Conservation (phyloP, 1,140 invertebrate genomes). For the Gonioctena quinquepunctata region DNA sequence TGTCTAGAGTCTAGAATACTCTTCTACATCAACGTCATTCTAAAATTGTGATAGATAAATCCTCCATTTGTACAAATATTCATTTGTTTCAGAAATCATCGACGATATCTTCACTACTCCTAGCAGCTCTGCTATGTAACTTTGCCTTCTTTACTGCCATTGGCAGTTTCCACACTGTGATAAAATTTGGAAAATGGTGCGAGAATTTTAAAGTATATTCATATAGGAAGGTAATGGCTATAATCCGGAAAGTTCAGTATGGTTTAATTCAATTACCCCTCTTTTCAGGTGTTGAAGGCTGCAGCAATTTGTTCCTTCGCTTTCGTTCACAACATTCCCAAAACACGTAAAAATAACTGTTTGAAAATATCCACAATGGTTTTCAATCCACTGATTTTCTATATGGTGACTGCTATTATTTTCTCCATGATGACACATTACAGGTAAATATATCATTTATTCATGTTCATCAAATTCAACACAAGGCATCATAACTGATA, state of each 20-base stretch:
- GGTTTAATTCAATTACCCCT: too few species aligned
- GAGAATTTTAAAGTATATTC: conserved; percentile 43
- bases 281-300: conserved; percentile 53
- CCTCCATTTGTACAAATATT: too few species aligned
- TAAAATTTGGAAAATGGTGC: conserved; percentile 49
- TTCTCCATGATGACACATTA: conserved; percentile 55
- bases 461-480: too few species aligned
- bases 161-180: conserved; percentile 51
- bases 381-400: conserved; percentile 49
- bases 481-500: too few species aligned
- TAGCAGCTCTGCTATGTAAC: conserved; percentile 41
- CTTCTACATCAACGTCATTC: too few species aligned
- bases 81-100: conserved; percentile 33
- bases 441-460: conserved; percentile 45
- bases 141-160: conserved; percentile 53
- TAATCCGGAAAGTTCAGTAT: too few species aligned
- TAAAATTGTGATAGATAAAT: too few species aligned
- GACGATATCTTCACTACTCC: conserved; percentile 40
- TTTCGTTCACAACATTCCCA: conserved; percentile 52
- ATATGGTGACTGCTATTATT: conserved; percentile 47
- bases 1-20: too few species aligned
- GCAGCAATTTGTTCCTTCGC: conserved; percentile 52
- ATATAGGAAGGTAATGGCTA: conserved; percentile 13
- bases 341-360: conserved; percentile 38
- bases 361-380: conserved; percentile 43